These are phyloP conservation scores for Meteorus colon DNA, from an alignment of 2,888 invertebrate genomes.

Conservation along the genomic window DNA sequence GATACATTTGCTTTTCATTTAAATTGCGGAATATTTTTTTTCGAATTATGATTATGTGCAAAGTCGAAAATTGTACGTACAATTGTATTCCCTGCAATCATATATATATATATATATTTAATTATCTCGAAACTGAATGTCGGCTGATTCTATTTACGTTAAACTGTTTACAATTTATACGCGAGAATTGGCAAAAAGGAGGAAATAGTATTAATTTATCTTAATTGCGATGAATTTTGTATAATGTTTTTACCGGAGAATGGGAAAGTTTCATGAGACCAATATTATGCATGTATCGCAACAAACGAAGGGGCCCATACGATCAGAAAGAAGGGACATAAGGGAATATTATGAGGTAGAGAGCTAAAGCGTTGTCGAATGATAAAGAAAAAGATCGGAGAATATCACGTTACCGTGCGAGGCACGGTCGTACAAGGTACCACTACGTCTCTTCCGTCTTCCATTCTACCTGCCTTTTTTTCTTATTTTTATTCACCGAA, in stretches of 20 bases:
- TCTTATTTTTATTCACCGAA: conserved; percentile 22
- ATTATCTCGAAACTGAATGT: no score
- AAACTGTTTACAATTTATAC: no score
- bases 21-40: background rate
- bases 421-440: conserved; percentile 32
- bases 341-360: conserved; percentile 43
- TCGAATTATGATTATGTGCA: background rate
- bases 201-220: background rate
- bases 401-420: conserved; percentile 54
- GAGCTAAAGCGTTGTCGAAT: conserved; percentile 19
- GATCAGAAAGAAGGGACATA: conserved; percentile 43
- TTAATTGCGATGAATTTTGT: background rate
- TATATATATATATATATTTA: background rate
- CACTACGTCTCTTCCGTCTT: conserved; percentile 18
- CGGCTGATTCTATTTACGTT: no score
- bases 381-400: conserved; percentile 30
- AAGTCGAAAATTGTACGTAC: no score
- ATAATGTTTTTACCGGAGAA: background rate
- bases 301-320: background rate
- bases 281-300: background rate
- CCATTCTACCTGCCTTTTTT: conserved; percentile 1
- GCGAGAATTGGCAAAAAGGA: no score
- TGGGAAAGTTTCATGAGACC: background rate
- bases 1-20: background rate
- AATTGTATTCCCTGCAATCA: background rate